A percentile compares a stretch with the other conserved stretches of the same genome.
Conservation (phyloP, 1,140 invertebrate genomes). For the Vollenhovia emeryi region DNA sequence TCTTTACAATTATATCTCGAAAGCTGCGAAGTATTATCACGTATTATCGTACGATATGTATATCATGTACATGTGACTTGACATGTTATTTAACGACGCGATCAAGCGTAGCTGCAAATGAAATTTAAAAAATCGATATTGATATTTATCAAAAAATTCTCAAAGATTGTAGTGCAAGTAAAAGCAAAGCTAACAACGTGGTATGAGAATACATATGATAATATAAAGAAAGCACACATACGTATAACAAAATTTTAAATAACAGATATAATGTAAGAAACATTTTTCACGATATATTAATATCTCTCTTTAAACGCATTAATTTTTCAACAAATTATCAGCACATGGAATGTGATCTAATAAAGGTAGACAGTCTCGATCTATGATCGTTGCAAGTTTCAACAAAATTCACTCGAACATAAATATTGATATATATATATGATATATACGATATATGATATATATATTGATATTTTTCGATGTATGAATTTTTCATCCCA, state of each 20-base stretch:
- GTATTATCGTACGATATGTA: slow-evolving; percentile 4
- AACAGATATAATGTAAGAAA: not conserved
- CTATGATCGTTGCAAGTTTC: slow-evolving; percentile 20
- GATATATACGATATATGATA: no score
- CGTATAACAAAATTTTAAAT: not conserved
- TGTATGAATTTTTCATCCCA: not conserved
- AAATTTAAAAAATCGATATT: not conserved
- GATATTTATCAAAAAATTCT: not conserved
- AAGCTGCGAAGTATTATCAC: not conserved
- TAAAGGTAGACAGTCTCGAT: not conserved
- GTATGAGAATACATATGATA: not conserved
- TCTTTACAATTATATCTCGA: not conserved
- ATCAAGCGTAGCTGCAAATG: not conserved
- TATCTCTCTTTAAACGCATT: slow-evolving; percentile 1
- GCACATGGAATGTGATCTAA: slow-evolving; percentile 25
- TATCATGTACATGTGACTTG: not conserved
- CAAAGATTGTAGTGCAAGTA: not conserved
- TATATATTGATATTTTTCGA: no score
- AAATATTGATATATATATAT: slow-evolving; percentile 9
- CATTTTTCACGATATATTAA: not conserved
- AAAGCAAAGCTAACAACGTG: slow-evolving; percentile 14
- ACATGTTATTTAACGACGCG: not conserved
- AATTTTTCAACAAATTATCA: slow-evolving; percentile 25
- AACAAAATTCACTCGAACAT: slow-evolving; percentile 22
- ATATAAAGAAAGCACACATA: not conserved